These are phyloP conservation scores for Varroa destructor DNA, from an alignment of 1,140 invertebrate species.

Conservation along the genomic window DNA sequence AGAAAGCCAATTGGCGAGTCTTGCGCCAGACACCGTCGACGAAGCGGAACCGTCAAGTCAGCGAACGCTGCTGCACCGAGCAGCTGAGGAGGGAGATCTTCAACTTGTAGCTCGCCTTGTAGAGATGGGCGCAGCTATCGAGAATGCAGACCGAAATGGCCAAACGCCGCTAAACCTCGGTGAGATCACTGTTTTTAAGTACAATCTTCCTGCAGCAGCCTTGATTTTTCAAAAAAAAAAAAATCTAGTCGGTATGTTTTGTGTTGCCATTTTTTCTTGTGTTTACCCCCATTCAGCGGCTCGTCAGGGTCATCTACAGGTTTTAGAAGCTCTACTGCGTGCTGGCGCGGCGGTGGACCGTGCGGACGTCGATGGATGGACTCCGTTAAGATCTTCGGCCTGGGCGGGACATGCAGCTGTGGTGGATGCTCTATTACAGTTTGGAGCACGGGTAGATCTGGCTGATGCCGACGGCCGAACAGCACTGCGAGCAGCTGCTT, in stretches of 20 bases:
- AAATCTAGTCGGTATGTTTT: neutral
- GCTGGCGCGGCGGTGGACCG: constrained; percentile 40
- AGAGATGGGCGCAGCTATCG: constrained; percentile 46
- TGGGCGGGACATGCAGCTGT: constrained; percentile 77
- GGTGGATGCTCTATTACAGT: constrained; percentile 55
- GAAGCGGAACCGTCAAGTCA: constrained; percentile 45
- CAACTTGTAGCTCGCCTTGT: constrained; percentile 51
- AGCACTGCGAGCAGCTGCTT: constrained; percentile 75
- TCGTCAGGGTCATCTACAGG: constrained; percentile 46
- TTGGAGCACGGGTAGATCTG: constrained; percentile 64
- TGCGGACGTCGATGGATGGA: constrained; percentile 44
- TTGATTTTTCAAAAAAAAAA: no score
- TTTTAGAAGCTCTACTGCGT: constrained; percentile 39
- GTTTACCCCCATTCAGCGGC: constrained; percentile 46
- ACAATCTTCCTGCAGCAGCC: no score
- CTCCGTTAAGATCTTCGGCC: constrained; percentile 51
- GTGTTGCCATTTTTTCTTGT: neutral
- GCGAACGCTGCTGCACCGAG: constrained; percentile 56
- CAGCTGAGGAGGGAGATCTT: constrained; percentile 58
- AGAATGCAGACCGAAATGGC: constrained; percentile 56
- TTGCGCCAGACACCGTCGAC: constrained; percentile 32
- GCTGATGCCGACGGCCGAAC: constrained; percentile 74
- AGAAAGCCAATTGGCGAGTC: constrained; percentile 33
- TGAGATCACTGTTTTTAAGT: constrained; percentile 21
- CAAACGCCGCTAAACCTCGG: constrained; percentile 63